A percentile compares a stretch with the other conserved stretches of the same genome.
Evolutionary conservation across 2,888 invertebrate genomes (phyloP).

Genomic region (Scrobipalpa atriplicella): DNA sequence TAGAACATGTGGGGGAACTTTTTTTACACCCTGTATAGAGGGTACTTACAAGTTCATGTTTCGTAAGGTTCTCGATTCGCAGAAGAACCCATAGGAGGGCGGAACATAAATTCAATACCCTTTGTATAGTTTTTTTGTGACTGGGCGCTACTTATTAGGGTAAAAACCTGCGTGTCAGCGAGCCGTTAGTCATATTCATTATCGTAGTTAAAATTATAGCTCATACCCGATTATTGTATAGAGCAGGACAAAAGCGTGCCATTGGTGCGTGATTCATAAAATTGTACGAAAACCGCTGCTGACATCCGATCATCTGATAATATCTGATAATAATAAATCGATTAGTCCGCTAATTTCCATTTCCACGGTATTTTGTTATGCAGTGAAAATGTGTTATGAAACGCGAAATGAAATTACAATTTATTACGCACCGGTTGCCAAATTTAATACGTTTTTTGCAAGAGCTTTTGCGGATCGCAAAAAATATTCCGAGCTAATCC

Average conservation of each 20-base stretch:
- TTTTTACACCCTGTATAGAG: too few species aligned
- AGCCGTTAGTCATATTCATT: conserved; percentile 76
- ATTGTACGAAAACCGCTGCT: conserved; percentile 50
- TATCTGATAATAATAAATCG: conserved; percentile 42
- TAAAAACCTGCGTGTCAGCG: conserved; percentile 72
- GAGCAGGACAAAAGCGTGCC: conserved; percentile 52
- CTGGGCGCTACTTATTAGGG: conserved; percentile 63
- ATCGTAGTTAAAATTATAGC: conserved; percentile 75
- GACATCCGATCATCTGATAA: conserved; percentile 54
- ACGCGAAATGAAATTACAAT: neutral
- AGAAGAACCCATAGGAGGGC: neutral
- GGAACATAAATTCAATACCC: conserved; percentile 62
- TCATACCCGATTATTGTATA: conserved; percentile 67
- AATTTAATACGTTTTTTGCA: neutral
- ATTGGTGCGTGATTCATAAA: conserved; percentile 66
- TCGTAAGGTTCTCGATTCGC: neutral
- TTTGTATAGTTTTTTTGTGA: conserved; percentile 62
- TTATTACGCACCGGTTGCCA: neutral
- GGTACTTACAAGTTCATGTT: neutral
- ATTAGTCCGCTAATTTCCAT: conserved; percentile 50
- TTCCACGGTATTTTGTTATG: conserved; percentile 33
- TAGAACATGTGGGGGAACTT: too few species aligned
- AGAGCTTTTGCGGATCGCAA: neutral
- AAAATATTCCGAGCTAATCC: conserved; percentile 8
- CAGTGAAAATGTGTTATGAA: neutral